Base-by-base conservation (phyloP, 2,113 vertebrate species). In the Hystrix cristata region DNA sequence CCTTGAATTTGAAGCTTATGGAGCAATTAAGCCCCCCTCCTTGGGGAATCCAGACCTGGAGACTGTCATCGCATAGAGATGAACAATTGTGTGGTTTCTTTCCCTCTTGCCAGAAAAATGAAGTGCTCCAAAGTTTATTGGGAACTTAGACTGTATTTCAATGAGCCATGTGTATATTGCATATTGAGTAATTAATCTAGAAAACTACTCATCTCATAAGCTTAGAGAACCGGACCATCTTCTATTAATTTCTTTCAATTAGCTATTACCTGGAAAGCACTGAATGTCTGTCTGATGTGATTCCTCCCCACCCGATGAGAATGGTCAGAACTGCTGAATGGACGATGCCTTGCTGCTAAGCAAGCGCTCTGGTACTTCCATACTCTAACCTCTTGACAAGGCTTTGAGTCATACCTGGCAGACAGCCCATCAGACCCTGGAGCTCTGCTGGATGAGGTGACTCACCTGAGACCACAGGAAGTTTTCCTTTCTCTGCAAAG, bases 1-100 rank as follows among this genome's bases (percentile, higher is more conserved):
- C 98, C 98, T 98, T 98, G 97, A 98, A 96, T 98, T 94, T 98
- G 98, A 98, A 98, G 98, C 98, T 98, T 98, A 98, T 84, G 97
- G 98, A 98, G 98, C 98, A 98, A 98, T 98, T 99, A 98, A 98
- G 97, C 95, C 97, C 97, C 95, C 21, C 97, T 98, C 98, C 71
- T 97, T 98, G 97, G 98, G 97, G 94, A 93, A 76, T 97, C 86
- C 89, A 98, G 98, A 97, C 85, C 94, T 94, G 84, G 97, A 98
- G 96, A 98, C 96, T 98, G 98, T 97, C 97, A 95, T 96, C 92
- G 92, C 98, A 97, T 97, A 96, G 98, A 98, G 98, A 98, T 98
- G 98, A 98, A 97, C 96, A 97, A 98, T 97, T 98, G 98, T 96
- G 92, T 97, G 76, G 48, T 97, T 97, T 98, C 83, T 98, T 91